These are phyloP conservation scores for Drosophila subobscura DNA, from an alignment of 1,140 invertebrate genomes.

Conservation along the genomic window DNA sequence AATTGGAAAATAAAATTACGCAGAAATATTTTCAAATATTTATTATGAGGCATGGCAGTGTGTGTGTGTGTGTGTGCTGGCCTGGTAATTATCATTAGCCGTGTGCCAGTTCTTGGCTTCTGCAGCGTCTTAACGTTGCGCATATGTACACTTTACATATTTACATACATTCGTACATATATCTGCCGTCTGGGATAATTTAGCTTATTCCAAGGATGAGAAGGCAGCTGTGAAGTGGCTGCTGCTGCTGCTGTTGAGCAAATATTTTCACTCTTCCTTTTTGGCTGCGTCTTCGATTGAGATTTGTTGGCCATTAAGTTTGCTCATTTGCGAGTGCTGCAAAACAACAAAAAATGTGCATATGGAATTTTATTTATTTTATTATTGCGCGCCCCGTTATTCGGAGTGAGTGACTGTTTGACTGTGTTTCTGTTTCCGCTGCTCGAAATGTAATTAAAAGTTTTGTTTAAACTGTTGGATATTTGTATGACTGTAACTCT, in stretches of 20 bases:
- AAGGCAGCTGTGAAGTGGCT: conserved; percentile 1
- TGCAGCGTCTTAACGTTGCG: conserved; percentile 11
- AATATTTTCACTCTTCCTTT: conserved; percentile 66
- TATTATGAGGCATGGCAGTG: conserved; percentile 30
- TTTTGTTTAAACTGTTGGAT: conserved; percentile 66
- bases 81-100: conserved; percentile 76
- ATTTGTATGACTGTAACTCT: conserved; percentile 44
- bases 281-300: conserved; percentile 56
- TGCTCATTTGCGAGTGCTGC: conserved; percentile 56
- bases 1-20: conserved; percentile 66
- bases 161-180: too few species aligned
- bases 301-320: conserved; percentile 77
- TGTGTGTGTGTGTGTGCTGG: conserved; percentile 26
- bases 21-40: conserved; percentile 70
- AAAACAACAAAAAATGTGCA: conserved; percentile 61
- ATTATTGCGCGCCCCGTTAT: conserved; percentile 13
- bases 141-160: conserved; percentile 1
- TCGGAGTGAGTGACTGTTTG: conserved; percentile 28
- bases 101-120: conserved; percentile 42
- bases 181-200: too few species aligned
- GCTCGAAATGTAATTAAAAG: conserved; percentile 73
- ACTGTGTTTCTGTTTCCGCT: conserved; percentile 31
- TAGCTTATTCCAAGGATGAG: too few species aligned
- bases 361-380: conserved; percentile 61
- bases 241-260: conserved; percentile 41